A percentile compares a stretch with the other conserved stretches of the same genome.
Evolutionary conservation across 2,797 vertebrate species (phyloP).

Genomic region (Siniperca obscura): DNA sequence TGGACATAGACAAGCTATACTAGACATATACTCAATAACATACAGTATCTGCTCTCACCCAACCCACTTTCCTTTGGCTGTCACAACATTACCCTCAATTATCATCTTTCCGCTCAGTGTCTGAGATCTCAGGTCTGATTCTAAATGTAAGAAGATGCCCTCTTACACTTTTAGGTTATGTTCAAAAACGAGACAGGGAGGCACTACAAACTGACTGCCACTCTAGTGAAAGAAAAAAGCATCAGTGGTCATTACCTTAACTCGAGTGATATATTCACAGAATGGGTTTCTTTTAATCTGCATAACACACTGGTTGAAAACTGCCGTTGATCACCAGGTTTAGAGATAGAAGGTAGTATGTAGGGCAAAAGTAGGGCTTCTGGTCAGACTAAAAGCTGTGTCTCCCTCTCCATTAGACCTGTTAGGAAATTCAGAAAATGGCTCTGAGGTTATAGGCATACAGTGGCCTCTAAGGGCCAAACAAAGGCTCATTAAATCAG

Average conservation of each 20-base stretch:
- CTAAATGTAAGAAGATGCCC: conserved; percentile 16
- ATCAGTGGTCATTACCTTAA: conserved; percentile 21
- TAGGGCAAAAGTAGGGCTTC: conserved; percentile 46
- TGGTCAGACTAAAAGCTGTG: conserved; percentile 61
- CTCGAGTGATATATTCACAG: conserved; percentile 28
- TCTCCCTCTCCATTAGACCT: conserved; percentile 51
- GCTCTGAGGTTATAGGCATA: conserved; percentile 64
- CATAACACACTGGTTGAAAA: conserved; percentile 63
- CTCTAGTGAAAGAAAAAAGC: conserved; percentile 10
- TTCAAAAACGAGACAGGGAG: neutral
- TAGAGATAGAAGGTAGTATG: conserved; percentile 51
- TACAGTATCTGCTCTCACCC: conserved; percentile 28
- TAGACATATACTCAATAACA: conserved; percentile 30
- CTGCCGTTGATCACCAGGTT: conserved; percentile 60
- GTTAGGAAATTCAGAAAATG: conserved; percentile 69
- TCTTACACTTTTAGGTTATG: neutral
- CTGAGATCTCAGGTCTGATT: conserved; percentile 18
- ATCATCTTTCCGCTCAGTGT: conserved; percentile 33
- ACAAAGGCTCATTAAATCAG: conserved; percentile 77
- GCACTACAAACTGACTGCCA: conserved; percentile 10
- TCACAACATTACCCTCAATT: conserved; percentile 26
- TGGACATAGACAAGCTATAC: conserved; percentile 22
- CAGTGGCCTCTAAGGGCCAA: conserved; percentile 74
- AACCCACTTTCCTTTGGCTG: conserved; percentile 9
- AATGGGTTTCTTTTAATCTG: conserved; percentile 63